Base-by-base conservation (phyloP, 2,113 vertebrate species). In the Sorex araneus region DNA sequence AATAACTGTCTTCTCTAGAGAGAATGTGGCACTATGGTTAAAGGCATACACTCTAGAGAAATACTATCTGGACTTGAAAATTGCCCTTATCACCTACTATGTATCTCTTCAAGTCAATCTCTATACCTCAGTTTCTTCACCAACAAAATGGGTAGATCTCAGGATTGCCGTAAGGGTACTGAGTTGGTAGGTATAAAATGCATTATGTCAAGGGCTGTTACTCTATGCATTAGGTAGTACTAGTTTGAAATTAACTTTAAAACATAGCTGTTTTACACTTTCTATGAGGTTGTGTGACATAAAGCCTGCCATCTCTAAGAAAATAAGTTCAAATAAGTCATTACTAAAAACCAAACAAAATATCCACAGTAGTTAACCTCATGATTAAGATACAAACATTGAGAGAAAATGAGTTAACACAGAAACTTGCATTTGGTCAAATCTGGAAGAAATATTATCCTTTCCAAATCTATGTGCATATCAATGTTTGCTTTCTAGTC, bases 231-330 rank as follows among this genome's bases (percentile, higher is more conserved):
- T 71, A 73, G 36, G 13, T 28, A 73, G 10, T 73, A 43, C 50
- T 66, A 77, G n/a, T n/a, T 45, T 28, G 87, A 91, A 84, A 23
- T 50, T 85, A n/a, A 78, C 57, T 67, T 81, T 73, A 83, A 77
- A 77, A 21, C 23, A 45, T 9, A 50, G 13, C 40, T 76, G 19
- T 74, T 23, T 45, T 32, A 12, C 7, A 8, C 8, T 80, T 66
- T 63, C 21, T 85, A 18, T 70, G 45, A 88, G 67, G 54, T 34
- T 47, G 47, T n/a, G 16, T 63, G 73, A 60, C 70, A 77, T 30
- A 88, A 81, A 45, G 40, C 74, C 64, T 4, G 3, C 36, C 82
- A 78, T 21, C 64, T 75, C 47, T 23, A 79, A 70, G 34, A 67
- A 88, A 84, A 80, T 84, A 27, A 40, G 16, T 84, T 71, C 71